These are phyloP conservation scores for Trichogramma dendrolimi DNA, from an alignment of 2,888 invertebrate species.

Conservation along the genomic window DNA sequence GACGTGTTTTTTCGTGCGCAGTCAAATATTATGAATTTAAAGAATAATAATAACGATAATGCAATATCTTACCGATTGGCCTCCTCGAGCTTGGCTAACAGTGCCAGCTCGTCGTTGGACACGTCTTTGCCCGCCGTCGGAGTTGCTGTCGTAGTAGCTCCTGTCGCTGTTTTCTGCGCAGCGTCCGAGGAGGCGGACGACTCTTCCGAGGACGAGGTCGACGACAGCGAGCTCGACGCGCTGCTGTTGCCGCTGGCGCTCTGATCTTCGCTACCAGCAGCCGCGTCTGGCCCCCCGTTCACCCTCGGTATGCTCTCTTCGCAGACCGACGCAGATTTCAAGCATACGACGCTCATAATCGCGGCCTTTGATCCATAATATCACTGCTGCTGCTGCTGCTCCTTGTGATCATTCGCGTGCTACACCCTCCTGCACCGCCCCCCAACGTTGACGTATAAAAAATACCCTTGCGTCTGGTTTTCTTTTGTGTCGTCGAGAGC, in stretches of 20 bases:
- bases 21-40: too few species aligned
- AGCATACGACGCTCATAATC: conserved; percentile 29
- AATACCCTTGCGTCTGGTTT: too few species aligned
- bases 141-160: background rate
- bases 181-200: too few species aligned
- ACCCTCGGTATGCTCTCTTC: conserved; percentile 17
- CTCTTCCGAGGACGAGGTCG: too few species aligned
- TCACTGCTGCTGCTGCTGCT: background rate
- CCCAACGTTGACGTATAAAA: background rate
- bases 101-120: conserved; percentile 74
- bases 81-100: conserved; percentile 92
- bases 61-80: conserved; percentile 66
- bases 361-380: too few species aligned
- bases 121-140: background rate
- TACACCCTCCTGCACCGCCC: background rate
- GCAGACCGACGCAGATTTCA: conserved; percentile 9
- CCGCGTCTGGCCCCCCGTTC: background rate
- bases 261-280: background rate
- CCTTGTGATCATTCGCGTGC: background rate
- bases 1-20: too few species aligned
- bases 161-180: background rate
- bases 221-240: background rate
- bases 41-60: too few species aligned
- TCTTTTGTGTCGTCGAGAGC: too few species aligned
- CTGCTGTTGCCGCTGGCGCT: background rate